Percentiles rank a stretch among this genome's conserved stretches.
phyloP scores from a whole-genome alignment of 1,140 invertebrate species.

The Teleogryllus occipitalis region DNA sequence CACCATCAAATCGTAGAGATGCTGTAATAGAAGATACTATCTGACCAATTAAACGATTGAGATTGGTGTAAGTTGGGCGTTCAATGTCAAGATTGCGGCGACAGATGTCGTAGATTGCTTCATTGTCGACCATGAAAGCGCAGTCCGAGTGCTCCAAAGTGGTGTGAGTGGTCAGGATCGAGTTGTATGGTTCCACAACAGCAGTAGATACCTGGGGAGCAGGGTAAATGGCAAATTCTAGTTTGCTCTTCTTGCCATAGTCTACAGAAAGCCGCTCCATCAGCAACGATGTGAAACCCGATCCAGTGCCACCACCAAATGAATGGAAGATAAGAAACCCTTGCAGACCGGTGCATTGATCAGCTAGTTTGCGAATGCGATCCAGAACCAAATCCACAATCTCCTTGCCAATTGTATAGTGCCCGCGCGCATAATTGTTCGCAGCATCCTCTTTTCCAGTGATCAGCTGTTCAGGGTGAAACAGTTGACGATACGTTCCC shows the following conservation, averaged over 20 bases:
- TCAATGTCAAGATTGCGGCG: slow-evolving; percentile 80
- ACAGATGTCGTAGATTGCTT: slow-evolving; percentile 89
- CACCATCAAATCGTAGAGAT: slow-evolving; percentile 64
- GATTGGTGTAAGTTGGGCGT: slow-evolving; percentile 70
- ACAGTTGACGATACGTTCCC: slow-evolving; percentile 47
- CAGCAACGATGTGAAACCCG: slow-evolving; percentile 56
- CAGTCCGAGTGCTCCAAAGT: slow-evolving; percentile 79
- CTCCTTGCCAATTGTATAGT: slow-evolving; percentile 74
- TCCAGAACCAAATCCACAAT: slow-evolving; percentile 63
- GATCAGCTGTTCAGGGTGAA: slow-evolving; percentile 54
- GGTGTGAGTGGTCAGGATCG: slow-evolving; percentile 51
- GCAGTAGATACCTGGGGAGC: slow-evolving; percentile 54
- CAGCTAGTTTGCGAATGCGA: slow-evolving; percentile 60
- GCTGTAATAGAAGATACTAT: slow-evolving; percentile 82
- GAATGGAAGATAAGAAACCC: slow-evolving; percentile 80
- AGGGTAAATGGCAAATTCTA: slow-evolving; percentile 61
- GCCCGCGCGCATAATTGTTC: slow-evolving; percentile 73
- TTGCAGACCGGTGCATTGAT: slow-evolving; percentile 74
- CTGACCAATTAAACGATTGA: slow-evolving; percentile 74
- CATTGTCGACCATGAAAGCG: slow-evolving; percentile 84
- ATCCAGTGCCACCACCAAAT: slow-evolving; percentile 86
- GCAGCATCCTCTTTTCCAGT: slow-evolving; percentile 62
- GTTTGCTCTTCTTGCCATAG: slow-evolving; percentile 60
- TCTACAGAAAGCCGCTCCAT: slow-evolving; percentile 60
- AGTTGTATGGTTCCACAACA: slow-evolving; percentile 62